Conservation (phyloP, 92 coral and sea anemone genomes). For the Bergia puertoricense region DNA sequence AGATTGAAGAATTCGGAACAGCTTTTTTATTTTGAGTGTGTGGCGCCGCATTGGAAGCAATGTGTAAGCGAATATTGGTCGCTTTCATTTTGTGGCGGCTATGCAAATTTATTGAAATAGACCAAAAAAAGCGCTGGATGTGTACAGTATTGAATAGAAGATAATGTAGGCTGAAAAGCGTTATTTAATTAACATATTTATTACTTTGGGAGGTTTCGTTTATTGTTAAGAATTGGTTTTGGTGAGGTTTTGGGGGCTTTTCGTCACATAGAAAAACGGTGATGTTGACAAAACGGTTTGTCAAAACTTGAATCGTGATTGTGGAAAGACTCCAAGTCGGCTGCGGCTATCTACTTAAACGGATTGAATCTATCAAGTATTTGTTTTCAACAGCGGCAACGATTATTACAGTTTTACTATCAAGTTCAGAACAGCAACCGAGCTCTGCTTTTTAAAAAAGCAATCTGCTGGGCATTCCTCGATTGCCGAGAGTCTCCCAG, state of each 20-base stretch:
- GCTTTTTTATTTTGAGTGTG: too few species aligned
- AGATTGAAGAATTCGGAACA: too few species aligned
- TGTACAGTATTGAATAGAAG: not conserved
- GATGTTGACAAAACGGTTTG: not conserved
- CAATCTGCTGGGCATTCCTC: not conserved
- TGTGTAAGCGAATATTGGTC: too few species aligned
- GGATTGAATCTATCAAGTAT: not conserved
- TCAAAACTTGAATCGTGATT: not conserved
- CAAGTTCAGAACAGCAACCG: not conserved
- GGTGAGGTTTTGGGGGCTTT: not conserved
- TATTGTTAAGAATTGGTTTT: not conserved
- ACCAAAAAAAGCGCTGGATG: not conserved
- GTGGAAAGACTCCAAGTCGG: too few species aligned
- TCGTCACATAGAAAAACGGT: not conserved
- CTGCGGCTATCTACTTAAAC: not conserved
- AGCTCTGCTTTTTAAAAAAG: not conserved
- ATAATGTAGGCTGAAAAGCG: not conserved
- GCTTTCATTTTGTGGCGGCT: too few species aligned
- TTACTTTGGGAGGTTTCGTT: not conserved
- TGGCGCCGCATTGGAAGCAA: too few species aligned
- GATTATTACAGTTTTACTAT: too few species aligned
- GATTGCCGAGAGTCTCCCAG: not conserved
- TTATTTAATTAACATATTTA: conserved; percentile 4
- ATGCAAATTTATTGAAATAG: too few species aligned
- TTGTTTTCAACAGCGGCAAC: not conserved